Base-by-base conservation (phyloP, 2,888 invertebrate species). In the Microctonus hyperodae region DNA sequence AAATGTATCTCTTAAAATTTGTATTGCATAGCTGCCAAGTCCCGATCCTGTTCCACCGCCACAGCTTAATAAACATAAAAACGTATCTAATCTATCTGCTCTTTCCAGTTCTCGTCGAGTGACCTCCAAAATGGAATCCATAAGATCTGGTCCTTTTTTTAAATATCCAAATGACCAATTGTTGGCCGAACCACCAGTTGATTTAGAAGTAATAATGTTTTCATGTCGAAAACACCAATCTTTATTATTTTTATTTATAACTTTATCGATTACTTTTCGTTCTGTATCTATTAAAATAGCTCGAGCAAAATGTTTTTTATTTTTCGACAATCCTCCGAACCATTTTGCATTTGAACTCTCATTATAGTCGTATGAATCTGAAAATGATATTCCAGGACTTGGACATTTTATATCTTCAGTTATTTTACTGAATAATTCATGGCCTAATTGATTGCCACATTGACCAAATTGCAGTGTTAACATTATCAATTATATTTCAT, bases 11-110 rank as follows among this genome's bases (percentile, higher is more conserved):
- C 83, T 78, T 5, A 87, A 64, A 55, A 78, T 68, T 75, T 86
- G 85, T 48, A 84, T 78, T 25, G 86, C 76, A 71, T 75, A 81
- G 72, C 86, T 86, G 5, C 87, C 87, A 25, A 87, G 82, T 5
- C 87, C 87, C 11, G 87, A 87, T 20, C 88, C 88, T 1, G 87
- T 87, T 13, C 88, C 87, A 51, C 88, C 88, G 11, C 86, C 85
- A 23, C 86, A 84, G 74, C 87, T 85, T 22, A 86, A 79, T 13
- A 87, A 75, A 64, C 81, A 80, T n/a, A 87, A 73, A 64, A 87
- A 81, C 58, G 83, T 83, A n/a, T 81, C 78, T 5, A 86, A 71
- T 57, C 77, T 76, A 76, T 87, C 86, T 61, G 82, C 77, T 50
- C 77, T 82, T 74, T 88, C 87, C 48, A 81, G 70, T 75, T 87